Evolutionary conservation across 2,797 vertebrate species (phyloP), one percentile per base, ranked within the genome.

Genomic region (Lepilemur septentrionalis): DNA sequence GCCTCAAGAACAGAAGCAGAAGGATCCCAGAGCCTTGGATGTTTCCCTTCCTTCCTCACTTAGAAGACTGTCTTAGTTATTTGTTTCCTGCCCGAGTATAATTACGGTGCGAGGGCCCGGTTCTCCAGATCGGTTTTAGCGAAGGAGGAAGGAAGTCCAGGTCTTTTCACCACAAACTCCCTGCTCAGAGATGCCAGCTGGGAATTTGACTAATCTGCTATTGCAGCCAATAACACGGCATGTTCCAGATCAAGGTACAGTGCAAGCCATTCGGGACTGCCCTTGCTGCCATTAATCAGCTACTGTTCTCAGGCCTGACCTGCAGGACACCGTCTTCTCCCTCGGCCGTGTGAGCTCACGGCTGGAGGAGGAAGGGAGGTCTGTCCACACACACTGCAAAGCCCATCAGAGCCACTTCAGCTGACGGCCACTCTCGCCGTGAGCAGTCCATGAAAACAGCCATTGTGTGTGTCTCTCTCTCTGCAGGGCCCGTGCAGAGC

Each of bases 21-120:
- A 50, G 65, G 25, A 18, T 69, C 83, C 78, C 89, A n/a, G 87
- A 85, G 72, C 87, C 88, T 72, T 52, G 89, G 79, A 69, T 80
- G 95, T 91, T 73, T 92, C 85, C 95, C 91, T 97, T 95, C 92
- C 97, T 95, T 96, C 93, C 91, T 95, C 91, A 85, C 94, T 94
- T 69, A 91, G 35, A 93, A 91, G 95, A 95, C 59, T 32, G 72
- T 52, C 91, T 76, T 32, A 43, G 84, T 69, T 85, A 84, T 91
- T 94, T 84, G 93, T 69, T 96, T 97, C 95, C 95, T 96, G 96
- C 81, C 22, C 10, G 50, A 20, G 12, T 43, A 23, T 87, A 93
- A 92, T 96, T 95, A 87, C 90, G 84, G 93, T 25, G 76, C 90
- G 9, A 55, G 87, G 84, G 70, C 76, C 84, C 61, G 41, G 2